Percentiles rank a stretch among this genome's conserved stretches.
These are phyloP conservation scores for Arizona elegans DNA, from an alignment of 2,113 vertebrate genomes.

Conservation along the genomic window DNA sequence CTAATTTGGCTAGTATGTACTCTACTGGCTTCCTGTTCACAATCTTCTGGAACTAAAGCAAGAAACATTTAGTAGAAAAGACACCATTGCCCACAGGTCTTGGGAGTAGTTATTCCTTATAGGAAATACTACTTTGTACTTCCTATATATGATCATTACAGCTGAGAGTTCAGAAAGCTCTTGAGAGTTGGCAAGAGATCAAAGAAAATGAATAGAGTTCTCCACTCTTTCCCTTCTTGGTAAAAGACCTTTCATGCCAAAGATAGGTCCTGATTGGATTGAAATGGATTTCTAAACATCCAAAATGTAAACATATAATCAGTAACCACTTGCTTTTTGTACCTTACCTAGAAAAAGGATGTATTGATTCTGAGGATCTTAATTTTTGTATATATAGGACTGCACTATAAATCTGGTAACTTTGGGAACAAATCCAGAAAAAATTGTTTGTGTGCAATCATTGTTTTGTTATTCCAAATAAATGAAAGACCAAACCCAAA, in stretches of 20 bases:
- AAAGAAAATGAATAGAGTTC: neutral
- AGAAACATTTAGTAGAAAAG: neutral
- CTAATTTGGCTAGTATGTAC: neutral
- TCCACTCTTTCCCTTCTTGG: neutral
- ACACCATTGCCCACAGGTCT: neutral
- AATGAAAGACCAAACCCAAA: neutral
- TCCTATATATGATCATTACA: neutral
- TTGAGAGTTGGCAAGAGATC: neutral
- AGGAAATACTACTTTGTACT: neutral
- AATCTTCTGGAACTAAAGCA: neutral
- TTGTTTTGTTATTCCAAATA: neutral
- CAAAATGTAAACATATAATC: neutral
- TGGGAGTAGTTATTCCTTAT: neutral
- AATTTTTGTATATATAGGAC: neutral
- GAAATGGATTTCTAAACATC: neutral
- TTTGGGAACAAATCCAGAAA: neutral
- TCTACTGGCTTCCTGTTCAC: neutral
- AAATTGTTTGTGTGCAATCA: neutral
- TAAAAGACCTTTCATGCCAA: neutral
- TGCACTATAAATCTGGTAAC: neutral
- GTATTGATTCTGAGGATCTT: neutral
- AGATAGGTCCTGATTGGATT: neutral
- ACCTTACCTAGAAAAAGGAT: neutral
- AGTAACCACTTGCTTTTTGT: neutral
- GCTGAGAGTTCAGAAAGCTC: neutral